These are phyloP conservation scores for Idaea dimidiata DNA, from an alignment of 2,888 invertebrate species.

Conservation along the genomic window DNA sequence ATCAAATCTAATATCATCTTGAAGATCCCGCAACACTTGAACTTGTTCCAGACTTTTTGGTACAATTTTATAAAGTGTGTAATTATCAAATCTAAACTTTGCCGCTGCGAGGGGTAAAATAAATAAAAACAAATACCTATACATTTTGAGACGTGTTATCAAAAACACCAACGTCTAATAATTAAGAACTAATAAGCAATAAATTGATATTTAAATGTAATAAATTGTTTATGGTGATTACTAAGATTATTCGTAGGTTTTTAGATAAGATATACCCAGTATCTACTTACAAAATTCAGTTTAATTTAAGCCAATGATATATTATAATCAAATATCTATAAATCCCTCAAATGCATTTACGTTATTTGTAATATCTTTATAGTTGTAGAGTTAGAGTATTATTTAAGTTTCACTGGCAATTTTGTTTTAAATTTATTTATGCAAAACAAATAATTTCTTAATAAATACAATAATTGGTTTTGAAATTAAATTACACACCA, in stretches of 20 bases:
- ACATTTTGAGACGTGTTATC: constrained; percentile 3
- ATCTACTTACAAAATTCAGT: neutral
- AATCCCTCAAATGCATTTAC: neutral
- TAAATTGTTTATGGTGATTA: constrained; percentile 21
- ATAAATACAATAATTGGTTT: too few species aligned
- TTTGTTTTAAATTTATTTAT: too few species aligned
- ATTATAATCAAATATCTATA: neutral
- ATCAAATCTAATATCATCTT: constrained; percentile 63
- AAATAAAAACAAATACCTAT: neutral
- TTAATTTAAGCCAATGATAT: neutral
- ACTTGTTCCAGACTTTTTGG: constrained; percentile 74
- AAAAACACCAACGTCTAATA: neutral
- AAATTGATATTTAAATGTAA: constrained; percentile 4
- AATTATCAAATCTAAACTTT: constrained; percentile 55
- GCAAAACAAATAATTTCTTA: too few species aligned
- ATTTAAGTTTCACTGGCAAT: too few species aligned
- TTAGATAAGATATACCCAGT: neutral
- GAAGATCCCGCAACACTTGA: constrained; percentile 65
- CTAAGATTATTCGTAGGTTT: neutral
- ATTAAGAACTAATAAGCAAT: neutral
- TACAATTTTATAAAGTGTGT: constrained; percentile 76
- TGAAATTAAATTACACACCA: too few species aligned
- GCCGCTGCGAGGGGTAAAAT: neutral
- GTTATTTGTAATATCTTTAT: neutral
- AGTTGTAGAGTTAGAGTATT: too few species aligned